Evolutionary conservation across 2,113 vertebrate species (phyloP).

Genomic region (Strigops habroptila): DNA sequence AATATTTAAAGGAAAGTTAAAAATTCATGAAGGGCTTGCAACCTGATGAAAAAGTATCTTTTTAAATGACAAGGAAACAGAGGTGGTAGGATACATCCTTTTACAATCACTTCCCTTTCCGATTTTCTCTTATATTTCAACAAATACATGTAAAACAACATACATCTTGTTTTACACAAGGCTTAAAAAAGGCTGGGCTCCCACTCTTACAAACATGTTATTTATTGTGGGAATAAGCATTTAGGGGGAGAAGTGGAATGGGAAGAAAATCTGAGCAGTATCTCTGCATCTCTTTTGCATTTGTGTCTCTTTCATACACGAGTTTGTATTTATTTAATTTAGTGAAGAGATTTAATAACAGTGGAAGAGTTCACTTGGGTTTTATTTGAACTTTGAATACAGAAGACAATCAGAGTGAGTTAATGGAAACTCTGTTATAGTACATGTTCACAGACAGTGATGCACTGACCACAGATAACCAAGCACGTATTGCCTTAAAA

Average conservation of each 20-base stretch:
- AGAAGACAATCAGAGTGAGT: background rate
- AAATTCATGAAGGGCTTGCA: background rate
- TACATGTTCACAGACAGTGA: background rate
- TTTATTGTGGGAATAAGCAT: background rate
- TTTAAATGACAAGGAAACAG: background rate
- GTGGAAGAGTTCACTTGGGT: background rate
- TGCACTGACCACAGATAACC: background rate
- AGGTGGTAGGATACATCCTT: background rate
- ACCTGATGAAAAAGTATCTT: background rate
- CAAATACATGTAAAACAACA: background rate
- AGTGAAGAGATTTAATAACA: background rate
- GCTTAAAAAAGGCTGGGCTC: background rate
- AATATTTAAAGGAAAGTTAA: background rate
- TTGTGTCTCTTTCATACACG: background rate
- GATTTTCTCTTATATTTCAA: background rate
- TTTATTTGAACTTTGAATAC: background rate
- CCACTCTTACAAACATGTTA: background rate
- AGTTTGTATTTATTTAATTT: background rate
- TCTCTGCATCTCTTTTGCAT: background rate
- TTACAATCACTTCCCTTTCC: background rate
- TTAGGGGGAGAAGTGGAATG: background rate
- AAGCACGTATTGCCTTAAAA: background rate
- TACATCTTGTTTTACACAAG: background rate
- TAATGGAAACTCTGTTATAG: accelerated
- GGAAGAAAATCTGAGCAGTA: background rate